Evolutionary conservation across 2,113 vertebrate species (phyloP).

Genomic region (Eurystomus gularis): DNA sequence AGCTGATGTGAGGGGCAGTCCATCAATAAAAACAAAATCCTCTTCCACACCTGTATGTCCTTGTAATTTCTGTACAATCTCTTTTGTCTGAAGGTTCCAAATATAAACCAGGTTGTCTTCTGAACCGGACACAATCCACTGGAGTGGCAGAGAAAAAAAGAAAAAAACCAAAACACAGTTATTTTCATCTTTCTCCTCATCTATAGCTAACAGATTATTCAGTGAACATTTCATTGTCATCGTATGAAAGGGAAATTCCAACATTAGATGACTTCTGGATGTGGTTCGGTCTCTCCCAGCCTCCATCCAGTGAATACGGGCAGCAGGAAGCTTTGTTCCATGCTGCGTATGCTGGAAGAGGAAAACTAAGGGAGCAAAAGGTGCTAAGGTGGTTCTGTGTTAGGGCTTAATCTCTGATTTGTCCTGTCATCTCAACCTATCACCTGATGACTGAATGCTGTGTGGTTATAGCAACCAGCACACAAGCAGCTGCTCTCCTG

Average conservation of each 20-base stretch:
- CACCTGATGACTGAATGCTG: rapidly evolving
- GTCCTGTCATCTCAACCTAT: not conserved
- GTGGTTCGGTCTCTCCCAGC: not conserved
- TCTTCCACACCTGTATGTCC: conserved; percentile 90
- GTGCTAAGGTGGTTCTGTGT: not conserved
- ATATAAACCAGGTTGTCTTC: conserved; percentile 99
- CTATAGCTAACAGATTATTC: not conserved
- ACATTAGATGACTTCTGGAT: not conserved
- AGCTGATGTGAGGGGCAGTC: not conserved
- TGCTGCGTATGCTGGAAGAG: not conserved
- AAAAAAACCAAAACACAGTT: not conserved
- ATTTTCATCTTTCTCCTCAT: not conserved
- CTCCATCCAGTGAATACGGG: not conserved
- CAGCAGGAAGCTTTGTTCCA: not conserved
- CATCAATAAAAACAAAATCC: not conserved
- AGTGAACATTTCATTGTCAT: not conserved
- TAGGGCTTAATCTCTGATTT: not conserved
- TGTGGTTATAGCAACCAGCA: rapidly evolving
- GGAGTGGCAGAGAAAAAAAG: not conserved
- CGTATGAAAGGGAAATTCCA: not conserved
- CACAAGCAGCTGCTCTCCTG: not conserved
- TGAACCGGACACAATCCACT: conserved; percentile 99
- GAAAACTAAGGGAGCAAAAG: not conserved
- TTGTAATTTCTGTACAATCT: conserved; percentile 98
- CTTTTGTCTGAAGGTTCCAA: conserved; percentile 99